Percentiles rank a stretch among this genome's conserved stretches.
phyloP scores from a whole-genome alignment of 2,113 vertebrate species.

The Sceloporus undulatus region DNA sequence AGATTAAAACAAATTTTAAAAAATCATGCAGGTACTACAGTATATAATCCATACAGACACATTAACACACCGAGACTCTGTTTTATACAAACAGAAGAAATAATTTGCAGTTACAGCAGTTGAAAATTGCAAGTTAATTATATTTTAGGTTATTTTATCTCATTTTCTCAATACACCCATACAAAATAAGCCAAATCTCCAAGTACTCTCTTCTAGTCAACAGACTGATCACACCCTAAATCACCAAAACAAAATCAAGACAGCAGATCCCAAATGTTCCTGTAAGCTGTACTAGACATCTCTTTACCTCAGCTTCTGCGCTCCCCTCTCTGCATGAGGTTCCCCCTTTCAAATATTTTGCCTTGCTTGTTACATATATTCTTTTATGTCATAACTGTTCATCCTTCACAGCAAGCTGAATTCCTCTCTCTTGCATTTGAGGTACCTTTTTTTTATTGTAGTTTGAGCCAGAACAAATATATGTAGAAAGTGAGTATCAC shows the following conservation, averaged over 20 bases:
- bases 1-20: slow-evolving; percentile 59
- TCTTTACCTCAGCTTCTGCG: not conserved
- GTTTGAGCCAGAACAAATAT: not conserved
- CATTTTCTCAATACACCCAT: not conserved
- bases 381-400: not conserved
- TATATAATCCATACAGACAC: not conserved
- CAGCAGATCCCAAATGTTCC: not conserved
- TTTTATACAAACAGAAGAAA: not conserved
- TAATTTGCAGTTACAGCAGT: not conserved
- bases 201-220: not conserved
- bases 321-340: no score
- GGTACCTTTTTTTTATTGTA: not conserved
- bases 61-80: not conserved
- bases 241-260: not conserved
- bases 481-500: not conserved
- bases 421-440: not conserved
- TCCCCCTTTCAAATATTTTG: not conserved
- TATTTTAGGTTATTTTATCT: not conserved
- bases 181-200: not conserved
- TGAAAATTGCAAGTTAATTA: not conserved
- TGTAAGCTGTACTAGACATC: not conserved
- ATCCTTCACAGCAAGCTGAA: not conserved
- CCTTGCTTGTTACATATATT: not conserved
- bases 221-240: not conserved
- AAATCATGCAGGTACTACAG: slow-evolving; percentile 31